phyloP scores from a whole-genome alignment of 2,113 vertebrate genomes.

The Tachuris rubrigastra region DNA sequence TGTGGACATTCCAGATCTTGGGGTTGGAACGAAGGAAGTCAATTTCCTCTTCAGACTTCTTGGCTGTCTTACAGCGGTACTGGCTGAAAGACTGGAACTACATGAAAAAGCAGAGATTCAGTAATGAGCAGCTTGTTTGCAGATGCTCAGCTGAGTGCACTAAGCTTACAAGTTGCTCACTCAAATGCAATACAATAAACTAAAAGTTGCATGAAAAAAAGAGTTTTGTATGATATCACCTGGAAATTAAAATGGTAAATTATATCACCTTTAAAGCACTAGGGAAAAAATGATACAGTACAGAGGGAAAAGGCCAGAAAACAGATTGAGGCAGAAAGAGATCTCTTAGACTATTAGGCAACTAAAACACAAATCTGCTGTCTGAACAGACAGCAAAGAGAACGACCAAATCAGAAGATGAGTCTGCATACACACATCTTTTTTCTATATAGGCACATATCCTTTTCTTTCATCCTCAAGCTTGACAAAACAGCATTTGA shows the following conservation, averaged over 20 bases:
- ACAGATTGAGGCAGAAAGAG: background rate
- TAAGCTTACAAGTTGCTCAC: background rate
- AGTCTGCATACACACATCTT: background rate
- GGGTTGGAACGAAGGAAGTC: slow-evolving; percentile 97
- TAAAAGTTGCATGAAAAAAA: background rate
- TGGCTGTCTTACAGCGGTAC: slow-evolving; percentile 97
- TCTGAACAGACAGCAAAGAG: background rate
- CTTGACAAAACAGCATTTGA: background rate
- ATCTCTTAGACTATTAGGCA: background rate
- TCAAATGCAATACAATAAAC: background rate
- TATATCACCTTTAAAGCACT: background rate
- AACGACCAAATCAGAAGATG: background rate
- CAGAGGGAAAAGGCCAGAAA: background rate
- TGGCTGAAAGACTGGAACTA: slow-evolving; percentile 99
- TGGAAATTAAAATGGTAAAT: background rate
- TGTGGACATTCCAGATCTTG: slow-evolving; percentile 99
- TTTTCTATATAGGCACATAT: background rate
- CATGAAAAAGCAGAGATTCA: background rate
- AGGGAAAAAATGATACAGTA: background rate
- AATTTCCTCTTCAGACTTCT: slow-evolving; percentile 96
- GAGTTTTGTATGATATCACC: background rate
- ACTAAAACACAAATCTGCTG: background rate
- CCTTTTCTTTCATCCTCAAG: background rate
- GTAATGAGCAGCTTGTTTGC: background rate
- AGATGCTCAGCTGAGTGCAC: background rate